phyloP scores from a whole-genome alignment of 2,113 vertebrate species.

The Gymnobelideus leadbeateri region DNA sequence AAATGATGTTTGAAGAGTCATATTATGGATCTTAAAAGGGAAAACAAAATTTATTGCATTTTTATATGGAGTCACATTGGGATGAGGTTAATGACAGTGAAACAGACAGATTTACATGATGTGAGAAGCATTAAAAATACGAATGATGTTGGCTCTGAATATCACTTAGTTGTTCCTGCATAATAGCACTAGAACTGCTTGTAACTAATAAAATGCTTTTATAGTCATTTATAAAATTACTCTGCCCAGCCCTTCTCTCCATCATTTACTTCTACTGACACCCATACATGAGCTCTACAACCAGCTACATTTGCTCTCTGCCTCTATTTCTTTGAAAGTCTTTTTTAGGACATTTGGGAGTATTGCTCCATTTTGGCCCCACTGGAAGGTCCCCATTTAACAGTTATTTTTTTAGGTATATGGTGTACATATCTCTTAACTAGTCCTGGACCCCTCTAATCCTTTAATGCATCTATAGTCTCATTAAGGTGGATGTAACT shows the following conservation, averaged over 20 bases:
- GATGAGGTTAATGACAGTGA: too few relatives aligned
- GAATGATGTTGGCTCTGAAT: too few relatives aligned
- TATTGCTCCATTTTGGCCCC: neutral
- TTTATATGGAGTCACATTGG: too few relatives aligned
- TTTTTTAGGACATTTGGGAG: neutral
- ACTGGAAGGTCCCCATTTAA: neutral
- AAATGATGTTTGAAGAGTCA: neutral
- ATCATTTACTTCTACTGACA: neutral
- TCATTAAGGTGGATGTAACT: neutral
- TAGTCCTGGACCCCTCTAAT: neutral
- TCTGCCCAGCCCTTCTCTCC: neutral
- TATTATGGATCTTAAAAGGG: neutral
- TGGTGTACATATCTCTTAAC: neutral
- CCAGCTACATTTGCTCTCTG: neutral
- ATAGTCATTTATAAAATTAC: neutral
- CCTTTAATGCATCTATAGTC: neutral
- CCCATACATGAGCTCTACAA: neutral
- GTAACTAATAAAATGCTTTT: neutral
- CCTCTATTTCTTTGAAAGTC: neutral
- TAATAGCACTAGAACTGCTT: neutral
- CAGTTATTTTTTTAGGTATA: neutral
- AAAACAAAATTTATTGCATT: too few relatives aligned
- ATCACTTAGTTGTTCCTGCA: neutral
- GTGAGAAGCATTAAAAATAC: neutral
- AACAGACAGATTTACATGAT: too few relatives aligned